Evolutionary conservation across 2,888 invertebrate genomes (phyloP), one percentile per base, ranked within the genome.

Genomic region (Xestia c-nigrum): DNA sequence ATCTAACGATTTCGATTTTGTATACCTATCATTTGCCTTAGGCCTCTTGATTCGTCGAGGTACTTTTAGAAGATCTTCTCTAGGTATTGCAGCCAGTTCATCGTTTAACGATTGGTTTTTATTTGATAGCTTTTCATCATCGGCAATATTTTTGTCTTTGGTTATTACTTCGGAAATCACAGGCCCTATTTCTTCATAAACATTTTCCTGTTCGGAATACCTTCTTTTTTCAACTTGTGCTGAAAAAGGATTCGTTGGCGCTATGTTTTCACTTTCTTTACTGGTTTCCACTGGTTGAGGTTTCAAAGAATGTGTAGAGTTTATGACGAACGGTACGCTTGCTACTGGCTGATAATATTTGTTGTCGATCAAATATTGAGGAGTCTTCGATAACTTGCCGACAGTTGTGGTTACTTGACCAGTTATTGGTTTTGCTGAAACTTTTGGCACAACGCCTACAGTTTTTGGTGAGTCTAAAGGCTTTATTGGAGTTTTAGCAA

Each of bases 151-250:
- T 76, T 93, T 95, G 57, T 92, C 90, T 67, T 88, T 87, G 31
- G 76, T 57, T 64, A 85, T 80, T 14, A 85, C 52, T 64, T 86
- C 88, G 12, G 90, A 79, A 71, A 87, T 82, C 9, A 85, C 89
- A 6, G 89, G 88, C 47, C 95, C 96, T 40, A 96, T 96, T 92
- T 96, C 96, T 91, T 96, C 96, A 72, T 96, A 96, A 72, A 94
- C 92, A 81, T 96, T 95, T 80, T 96, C 96, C 38, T 89, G 88
- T 80, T 94, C 94, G 0, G 93, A 92, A 73, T 92, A 87, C 67
- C 89, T 91, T 83, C 92, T 89, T 52, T 82, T 81, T 63, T 85
- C 74, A 31, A 80, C 70, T 72, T 87, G 67, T 14, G 89, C 86
- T 46, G 89, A 24, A 77, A 92, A 92, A 4, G 91, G 85, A 80